These are phyloP conservation scores for Ageneiosus marmoratus DNA, from an alignment of 2,113 vertebrate species.

Conservation along the genomic window DNA sequence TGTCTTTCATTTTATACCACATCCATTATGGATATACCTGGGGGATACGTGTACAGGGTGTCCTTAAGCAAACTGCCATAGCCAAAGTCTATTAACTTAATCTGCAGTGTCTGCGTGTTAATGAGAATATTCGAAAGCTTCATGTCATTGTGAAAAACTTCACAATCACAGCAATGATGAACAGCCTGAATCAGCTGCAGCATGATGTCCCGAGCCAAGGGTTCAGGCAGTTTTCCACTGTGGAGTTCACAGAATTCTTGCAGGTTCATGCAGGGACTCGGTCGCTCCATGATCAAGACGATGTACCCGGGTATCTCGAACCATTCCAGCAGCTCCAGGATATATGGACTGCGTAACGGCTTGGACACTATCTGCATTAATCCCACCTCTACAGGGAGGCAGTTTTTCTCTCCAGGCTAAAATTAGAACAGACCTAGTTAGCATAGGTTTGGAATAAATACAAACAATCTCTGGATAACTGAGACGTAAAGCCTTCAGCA, in stretches of 20 bases:
- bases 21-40: neutral
- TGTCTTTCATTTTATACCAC: neutral
- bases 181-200: conserved; percentile 58
- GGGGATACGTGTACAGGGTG: neutral
- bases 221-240: conserved; percentile 38
- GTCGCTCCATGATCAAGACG: conserved; percentile 63
- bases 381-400: conserved; percentile 57
- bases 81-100: conserved; percentile 69
- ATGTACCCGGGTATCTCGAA: conserved; percentile 48
- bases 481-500: neutral
- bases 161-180: conserved; percentile 57
- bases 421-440: neutral
- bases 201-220: conserved; percentile 51
- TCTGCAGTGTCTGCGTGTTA: conserved; percentile 57
- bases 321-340: conserved; percentile 65
- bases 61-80: conserved; percentile 50
- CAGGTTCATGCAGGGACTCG: conserved; percentile 56
- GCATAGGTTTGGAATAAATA: neutral
- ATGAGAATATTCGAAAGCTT: conserved; percentile 74
- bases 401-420: conserved; percentile 36
- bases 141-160: conserved; percentile 64
- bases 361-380: conserved; percentile 57
- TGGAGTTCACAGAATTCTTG: conserved; percentile 46
- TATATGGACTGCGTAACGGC: conserved; percentile 39
- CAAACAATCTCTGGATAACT: neutral